Conservation (phyloP, 2,113 vertebrate genomes). For the Aphelocoma coerulescens region DNA sequence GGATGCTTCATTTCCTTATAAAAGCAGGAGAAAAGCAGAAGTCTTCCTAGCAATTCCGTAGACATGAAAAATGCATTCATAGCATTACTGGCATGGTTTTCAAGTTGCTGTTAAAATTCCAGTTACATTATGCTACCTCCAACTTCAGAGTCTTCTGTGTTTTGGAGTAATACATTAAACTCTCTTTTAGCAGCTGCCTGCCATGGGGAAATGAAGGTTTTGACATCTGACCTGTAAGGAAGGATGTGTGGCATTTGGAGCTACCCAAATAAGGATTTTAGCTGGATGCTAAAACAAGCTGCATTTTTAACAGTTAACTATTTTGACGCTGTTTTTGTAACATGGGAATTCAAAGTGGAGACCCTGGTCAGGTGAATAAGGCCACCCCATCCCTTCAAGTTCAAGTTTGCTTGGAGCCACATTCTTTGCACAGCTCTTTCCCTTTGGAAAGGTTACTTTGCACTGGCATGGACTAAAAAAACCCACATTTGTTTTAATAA, state of each 20-base stretch:
- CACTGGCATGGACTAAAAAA: background rate
- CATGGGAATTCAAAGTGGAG: background rate
- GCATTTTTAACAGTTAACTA: constrained; percentile 32
- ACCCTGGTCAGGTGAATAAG: background rate
- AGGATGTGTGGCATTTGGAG: constrained; percentile 57
- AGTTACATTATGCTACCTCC: constrained; percentile 42
- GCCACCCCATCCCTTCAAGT: background rate
- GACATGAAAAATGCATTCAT: constrained; percentile 1
- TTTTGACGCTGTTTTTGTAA: background rate
- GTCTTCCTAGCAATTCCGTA: background rate
- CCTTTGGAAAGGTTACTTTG: background rate
- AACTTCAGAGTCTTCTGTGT: constrained; percentile 16
- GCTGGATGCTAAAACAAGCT: constrained; percentile 1
- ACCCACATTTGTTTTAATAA: background rate
- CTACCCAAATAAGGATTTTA: constrained; percentile 48
- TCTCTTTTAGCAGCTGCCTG: constrained; percentile 41
- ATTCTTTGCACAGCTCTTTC: background rate
- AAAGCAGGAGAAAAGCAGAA: constrained; percentile 30
- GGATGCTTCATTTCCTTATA: constrained; percentile 14
- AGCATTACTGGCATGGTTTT: constrained; percentile 43
- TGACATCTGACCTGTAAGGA: constrained; percentile 55
- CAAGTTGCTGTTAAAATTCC: constrained; percentile 51
- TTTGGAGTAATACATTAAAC: constrained; percentile 40
- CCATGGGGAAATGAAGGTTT: constrained; percentile 52
- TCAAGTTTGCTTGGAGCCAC: background rate